These are phyloP conservation scores for Scaptomyza cyrtandrae DNA, from an alignment of 2,888 invertebrate genomes.

Conservation along the genomic window DNA sequence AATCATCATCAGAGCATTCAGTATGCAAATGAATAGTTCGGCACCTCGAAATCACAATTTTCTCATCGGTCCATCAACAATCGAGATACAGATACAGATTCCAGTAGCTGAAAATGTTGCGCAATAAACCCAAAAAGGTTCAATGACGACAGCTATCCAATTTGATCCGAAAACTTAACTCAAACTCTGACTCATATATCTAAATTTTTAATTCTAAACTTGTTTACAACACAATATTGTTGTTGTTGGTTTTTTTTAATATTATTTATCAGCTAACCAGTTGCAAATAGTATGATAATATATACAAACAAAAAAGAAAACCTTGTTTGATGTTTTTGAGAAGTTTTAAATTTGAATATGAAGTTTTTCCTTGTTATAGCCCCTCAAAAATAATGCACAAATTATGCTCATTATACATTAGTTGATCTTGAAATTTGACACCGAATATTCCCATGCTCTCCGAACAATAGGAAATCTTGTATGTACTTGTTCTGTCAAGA, in stretches of 20 bases:
- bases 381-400: not conserved
- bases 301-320: no score
- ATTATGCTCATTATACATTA: not conserved
- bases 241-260: no score
- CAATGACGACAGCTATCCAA: slow-evolving; percentile 38
- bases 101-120: slow-evolving; percentile 3
- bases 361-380: not conserved
- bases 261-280: no score
- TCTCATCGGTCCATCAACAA: slow-evolving; percentile 20
- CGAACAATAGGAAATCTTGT: slow-evolving; percentile 3
- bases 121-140: not conserved
- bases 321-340: no score
- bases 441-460: not conserved
- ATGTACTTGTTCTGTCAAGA: not conserved
- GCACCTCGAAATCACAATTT: slow-evolving; percentile 36
- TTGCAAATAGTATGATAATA: no score
- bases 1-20: slow-evolving; percentile 41
- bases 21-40: slow-evolving; percentile 41
- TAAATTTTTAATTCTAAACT: not conserved
- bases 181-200: slow-evolving; percentile 6
- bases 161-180: slow-evolving; percentile 9
- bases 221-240: no score
- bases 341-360: not conserved
- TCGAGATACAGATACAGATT: not conserved
- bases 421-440: not conserved